Base-by-base conservation (phyloP, 1,140 invertebrate species). In the Thaumatotibia leucotreta region DNA sequence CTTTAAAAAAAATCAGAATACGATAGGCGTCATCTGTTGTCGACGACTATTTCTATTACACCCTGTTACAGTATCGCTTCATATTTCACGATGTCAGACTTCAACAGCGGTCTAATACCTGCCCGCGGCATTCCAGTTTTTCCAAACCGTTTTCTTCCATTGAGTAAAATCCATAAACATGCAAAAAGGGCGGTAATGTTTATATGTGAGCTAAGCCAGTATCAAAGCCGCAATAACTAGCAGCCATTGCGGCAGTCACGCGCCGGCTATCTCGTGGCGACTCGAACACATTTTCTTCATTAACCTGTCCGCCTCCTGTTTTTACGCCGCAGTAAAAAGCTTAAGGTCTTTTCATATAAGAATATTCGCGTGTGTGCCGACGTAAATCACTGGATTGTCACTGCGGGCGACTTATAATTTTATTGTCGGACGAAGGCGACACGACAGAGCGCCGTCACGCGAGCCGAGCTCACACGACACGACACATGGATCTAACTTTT, bases 321-420 rank as follows among this genome's bases (percentile, higher is more conserved):
- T 78, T 82, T 67, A 80, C 66, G 70, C 65, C 75, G 74, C 72
- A 69, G 74, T 84, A 83, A 86, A 82, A 80, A 75, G 70, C 78
- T 82, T 79, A 79, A 83, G 78, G 77, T 77, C 76, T 78, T 85
- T 86, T 83, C 81, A 82, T 88, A 83, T 82, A 83, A 83, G 84
- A 84, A 86, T 85, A 87, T 87, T 90, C 83, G 88, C 88, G 88
- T 90, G 88, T 88, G 78, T 84, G 79, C 72, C 73, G 74, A 72
- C 81, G 88, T 90, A 90, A 89, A 90, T 90, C 88, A 90, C 83
- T 84, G 83, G 86, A 90, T 90, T 90, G 88, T 88, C 87, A 89
- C 86, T 89, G 84, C 79, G 84, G 80, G 80, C 75, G 83, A 89
- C 83, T 89, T 89, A 89, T 89, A 89, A 89, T 89, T 89, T 89